Conservation (phyloP, 2,888 invertebrate genomes). For the Morpho helenor region DNA sequence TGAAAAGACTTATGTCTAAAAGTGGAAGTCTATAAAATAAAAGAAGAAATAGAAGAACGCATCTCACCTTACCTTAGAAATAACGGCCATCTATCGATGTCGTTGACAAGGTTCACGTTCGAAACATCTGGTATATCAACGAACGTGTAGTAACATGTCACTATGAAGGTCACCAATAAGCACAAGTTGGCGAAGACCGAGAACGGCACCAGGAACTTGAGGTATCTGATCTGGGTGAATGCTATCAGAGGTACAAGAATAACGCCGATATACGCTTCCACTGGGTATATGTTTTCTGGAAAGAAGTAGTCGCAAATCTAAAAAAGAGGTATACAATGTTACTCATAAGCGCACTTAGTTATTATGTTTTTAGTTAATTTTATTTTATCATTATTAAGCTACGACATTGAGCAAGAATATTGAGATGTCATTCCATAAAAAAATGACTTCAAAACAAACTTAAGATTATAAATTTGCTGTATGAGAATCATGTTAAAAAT, state of each 20-base stretch:
- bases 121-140: conserved; percentile 50
- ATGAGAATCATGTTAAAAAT: no score
- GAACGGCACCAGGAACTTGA: conserved; percentile 92
- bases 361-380: no score
- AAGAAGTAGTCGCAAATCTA: conserved; percentile 73
- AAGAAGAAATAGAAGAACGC: no score
- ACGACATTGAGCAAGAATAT: no score
- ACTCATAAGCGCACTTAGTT: no score
- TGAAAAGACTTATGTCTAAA: no score
- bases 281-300: conserved; percentile 60
- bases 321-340: conserved; percentile 34
- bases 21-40: no score
- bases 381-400: no score
- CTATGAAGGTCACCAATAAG: conserved; percentile 85
- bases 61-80: conserved; percentile 82
- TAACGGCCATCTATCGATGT: conserved; percentile 83
- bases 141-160: conserved; percentile 91
- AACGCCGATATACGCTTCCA: conserved; percentile 82
- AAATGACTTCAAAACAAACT: no score
- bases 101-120: conserved; percentile 55
- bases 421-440: no score
- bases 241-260: conserved; percentile 84
- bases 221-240: conserved; percentile 83
- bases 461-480: no score
- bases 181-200: conserved; percentile 92